A percentile compares a stretch with the other conserved stretches of the same genome.
Conservation (phyloP, 1,140 invertebrate species). For the Euura lappo region DNA sequence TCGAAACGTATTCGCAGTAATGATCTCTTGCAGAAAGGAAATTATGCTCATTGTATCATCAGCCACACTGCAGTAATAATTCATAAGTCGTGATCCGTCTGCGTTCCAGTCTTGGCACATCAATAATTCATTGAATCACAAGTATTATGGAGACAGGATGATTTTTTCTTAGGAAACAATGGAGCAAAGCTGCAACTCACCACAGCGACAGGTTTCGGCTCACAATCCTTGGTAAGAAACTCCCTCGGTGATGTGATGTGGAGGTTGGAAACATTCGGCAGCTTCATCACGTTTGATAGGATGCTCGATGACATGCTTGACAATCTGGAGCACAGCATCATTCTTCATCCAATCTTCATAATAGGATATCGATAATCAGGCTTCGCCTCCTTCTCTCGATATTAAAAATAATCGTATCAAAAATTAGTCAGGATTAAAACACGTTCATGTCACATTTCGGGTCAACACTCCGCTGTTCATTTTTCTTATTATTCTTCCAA, state of each 20-base stretch:
- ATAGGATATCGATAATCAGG: neutral
- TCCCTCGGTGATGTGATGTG: neutral
- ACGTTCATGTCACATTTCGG: no score
- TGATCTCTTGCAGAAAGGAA: no score
- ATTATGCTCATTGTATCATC: no score
- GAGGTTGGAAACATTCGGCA: slow-evolving; percentile 3
- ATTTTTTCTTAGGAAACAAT: neutral
- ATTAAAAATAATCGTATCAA: no score
- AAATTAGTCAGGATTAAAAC: no score
- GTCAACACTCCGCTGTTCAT: no score
- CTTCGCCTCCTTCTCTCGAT: no score
- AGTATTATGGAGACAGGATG: neutral
- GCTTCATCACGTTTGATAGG: neutral
- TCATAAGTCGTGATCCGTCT: neutral
- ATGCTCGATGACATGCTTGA: neutral
- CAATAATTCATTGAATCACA: neutral
- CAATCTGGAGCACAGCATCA: neutral
- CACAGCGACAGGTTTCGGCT: slow-evolving; percentile 1
- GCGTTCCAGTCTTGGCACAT: neutral
- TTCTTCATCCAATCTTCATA: neutral
- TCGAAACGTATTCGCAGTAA: neutral
- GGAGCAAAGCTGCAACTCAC: slow-evolving; percentile 6
- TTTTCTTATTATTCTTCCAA: no score
- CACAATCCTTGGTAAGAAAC: neutral
- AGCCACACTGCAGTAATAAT: neutral